These are phyloP conservation scores for Malacoraja senta DNA, from an alignment of 2,797 vertebrate genomes.

Conservation along the genomic window DNA sequence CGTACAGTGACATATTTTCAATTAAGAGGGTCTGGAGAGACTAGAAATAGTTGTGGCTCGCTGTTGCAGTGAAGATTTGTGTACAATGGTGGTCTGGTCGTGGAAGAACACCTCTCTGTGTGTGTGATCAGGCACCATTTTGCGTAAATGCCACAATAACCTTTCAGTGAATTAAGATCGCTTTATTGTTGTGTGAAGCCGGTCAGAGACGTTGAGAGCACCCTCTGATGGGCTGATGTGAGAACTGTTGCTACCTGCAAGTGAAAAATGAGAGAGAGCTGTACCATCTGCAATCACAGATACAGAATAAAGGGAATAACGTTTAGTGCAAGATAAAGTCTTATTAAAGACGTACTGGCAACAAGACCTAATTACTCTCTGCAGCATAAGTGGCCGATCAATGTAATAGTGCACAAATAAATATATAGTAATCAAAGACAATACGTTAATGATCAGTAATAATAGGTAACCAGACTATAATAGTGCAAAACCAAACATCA, in stretches of 20 bases:
- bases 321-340: too few relatives aligned
- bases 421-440: too few relatives aligned
- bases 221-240: constrained; percentile 74
- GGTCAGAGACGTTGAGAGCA: constrained; percentile 73
- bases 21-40: constrained; percentile 98
- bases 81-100: constrained; percentile 99
- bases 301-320: too few relatives aligned
- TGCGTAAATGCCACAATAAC: constrained; percentile 98
- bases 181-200: constrained; percentile 82
- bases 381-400: too few relatives aligned
- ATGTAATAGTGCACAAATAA: too few relatives aligned
- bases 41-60: constrained; percentile 99
- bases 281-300: not conserved
- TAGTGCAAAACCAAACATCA: too few relatives aligned
- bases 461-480: too few relatives aligned
- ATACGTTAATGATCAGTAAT: too few relatives aligned
- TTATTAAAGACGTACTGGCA: too few relatives aligned
- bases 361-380: too few relatives aligned
- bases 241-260: not conserved
- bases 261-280: not conserved
- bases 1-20: constrained; percentile 89
- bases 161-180: constrained; percentile 97
- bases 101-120: constrained; percentile 98
- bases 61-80: constrained; percentile 99
- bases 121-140: constrained; percentile 96